Conservation (phyloP, 2,888 invertebrate species). For the Drosophila prostipennis region DNA sequence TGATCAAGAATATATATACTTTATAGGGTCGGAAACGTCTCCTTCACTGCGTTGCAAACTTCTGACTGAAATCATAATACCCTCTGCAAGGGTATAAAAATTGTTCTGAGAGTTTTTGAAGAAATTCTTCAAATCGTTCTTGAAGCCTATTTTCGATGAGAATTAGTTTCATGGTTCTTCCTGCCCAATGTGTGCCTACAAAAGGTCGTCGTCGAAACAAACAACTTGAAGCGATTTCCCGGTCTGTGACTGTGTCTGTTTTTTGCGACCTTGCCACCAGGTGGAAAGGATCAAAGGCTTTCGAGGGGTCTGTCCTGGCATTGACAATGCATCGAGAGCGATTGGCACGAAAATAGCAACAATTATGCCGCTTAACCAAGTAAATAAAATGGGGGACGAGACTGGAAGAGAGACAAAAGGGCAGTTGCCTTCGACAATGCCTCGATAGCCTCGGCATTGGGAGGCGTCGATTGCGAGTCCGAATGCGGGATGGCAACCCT, state of each 20-base stretch:
- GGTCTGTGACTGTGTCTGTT: slow-evolving; percentile 2
- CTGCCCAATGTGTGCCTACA: slow-evolving; percentile 31
- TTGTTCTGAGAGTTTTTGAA: too few species aligned
- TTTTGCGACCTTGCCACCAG: slow-evolving; percentile 55
- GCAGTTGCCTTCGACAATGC: slow-evolving; percentile 62
- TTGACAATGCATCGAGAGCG: slow-evolving; percentile 78
- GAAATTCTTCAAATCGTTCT: too few species aligned
- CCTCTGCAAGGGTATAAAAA: too few species aligned
- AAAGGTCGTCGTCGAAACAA: slow-evolving; percentile 26
- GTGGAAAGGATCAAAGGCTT: slow-evolving; percentile 64
- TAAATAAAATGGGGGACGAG: slow-evolving; percentile 61
- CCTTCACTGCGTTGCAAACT: too few species aligned
- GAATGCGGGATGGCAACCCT: slow-evolving; percentile 36
- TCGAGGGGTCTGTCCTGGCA: slow-evolving; percentile 70
- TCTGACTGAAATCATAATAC: too few species aligned
- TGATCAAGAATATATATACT: too few species aligned
- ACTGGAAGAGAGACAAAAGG: slow-evolving; percentile 25
- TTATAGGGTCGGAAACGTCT: too few species aligned
- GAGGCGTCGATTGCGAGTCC: slow-evolving; percentile 10
- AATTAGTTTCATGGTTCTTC: slow-evolving; percentile 30
- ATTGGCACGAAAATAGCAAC: slow-evolving; percentile 70
- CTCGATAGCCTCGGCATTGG: slow-evolving; percentile 75
- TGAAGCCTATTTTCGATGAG: not conserved
- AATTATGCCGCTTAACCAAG: slow-evolving; percentile 72
- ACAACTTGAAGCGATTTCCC: slow-evolving; percentile 39